phyloP scores from a whole-genome alignment of 2,113 vertebrate species.

The Gallinago jamesoni region DNA sequence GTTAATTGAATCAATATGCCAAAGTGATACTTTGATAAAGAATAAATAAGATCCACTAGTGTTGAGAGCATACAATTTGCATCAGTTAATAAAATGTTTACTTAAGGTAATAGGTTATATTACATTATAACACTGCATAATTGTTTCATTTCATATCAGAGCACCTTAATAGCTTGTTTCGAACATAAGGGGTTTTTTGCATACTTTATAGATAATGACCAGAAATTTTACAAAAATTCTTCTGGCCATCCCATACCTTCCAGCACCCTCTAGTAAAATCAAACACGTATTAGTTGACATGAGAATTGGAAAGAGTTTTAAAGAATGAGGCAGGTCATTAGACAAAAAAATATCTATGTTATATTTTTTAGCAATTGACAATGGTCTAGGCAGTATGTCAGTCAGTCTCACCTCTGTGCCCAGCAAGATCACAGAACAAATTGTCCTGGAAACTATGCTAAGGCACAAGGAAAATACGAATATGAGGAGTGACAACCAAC shows the following conservation, averaged over 20 bases:
- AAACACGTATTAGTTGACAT: not conserved
- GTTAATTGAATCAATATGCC: not conserved
- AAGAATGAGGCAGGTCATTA: not conserved
- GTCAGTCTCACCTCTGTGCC: not conserved
- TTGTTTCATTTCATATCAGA: not conserved
- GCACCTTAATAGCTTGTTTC: not conserved
- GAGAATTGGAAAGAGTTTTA: not conserved
- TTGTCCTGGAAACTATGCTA: not conserved
- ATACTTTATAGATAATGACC: not conserved
- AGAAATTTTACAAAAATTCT: not conserved
- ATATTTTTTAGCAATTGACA: not conserved
- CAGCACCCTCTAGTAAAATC: not conserved
- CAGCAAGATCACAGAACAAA: not conserved
- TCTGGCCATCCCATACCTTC: not conserved
- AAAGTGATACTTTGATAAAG: not conserved
- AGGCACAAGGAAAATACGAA: not conserved
- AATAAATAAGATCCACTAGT: not conserved
- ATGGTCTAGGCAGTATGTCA: not conserved
- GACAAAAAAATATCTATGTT: not conserved
- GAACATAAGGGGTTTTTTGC: not conserved
- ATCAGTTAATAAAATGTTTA: not conserved
- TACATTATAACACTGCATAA: not conserved
- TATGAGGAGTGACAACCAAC: not conserved
- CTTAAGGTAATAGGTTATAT: not conserved
- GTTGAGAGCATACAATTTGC: not conserved